Evolutionary conservation across 1,140 invertebrate species (phyloP).

Genomic region (Parasteatoda tepidariorum): DNA sequence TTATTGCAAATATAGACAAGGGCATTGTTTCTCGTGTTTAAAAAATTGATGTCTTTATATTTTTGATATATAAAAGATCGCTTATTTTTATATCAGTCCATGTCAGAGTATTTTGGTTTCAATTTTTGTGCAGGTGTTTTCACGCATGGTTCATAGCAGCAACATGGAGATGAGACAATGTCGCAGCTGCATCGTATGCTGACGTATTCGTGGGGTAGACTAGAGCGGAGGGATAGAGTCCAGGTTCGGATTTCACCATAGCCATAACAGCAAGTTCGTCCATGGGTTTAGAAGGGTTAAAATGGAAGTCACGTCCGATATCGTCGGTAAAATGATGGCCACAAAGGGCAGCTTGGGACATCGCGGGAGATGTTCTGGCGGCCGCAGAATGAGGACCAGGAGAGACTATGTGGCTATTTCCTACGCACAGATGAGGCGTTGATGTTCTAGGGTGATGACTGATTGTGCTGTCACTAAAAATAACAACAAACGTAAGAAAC

Average conservation of each 20-base stretch:
- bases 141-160: conserved; percentile 30
- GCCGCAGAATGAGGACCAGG: conserved; percentile 9
- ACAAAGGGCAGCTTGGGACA: not conserved
- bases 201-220: conserved; percentile 38
- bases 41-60: no score
- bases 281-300: conserved; percentile 33
- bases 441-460: conserved; percentile 20
- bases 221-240: conserved; percentile 37
- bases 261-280: conserved; percentile 57
- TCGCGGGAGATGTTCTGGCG: not conserved
- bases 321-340: conserved; percentile 18
- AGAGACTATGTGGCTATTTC: conserved; percentile 20
- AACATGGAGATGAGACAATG: conserved; percentile 39
- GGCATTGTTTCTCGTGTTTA: no score
- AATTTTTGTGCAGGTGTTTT: not conserved
- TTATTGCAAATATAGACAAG: no score
- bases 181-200: conserved; percentile 37
- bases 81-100: no score
- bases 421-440: conserved; percentile 38
- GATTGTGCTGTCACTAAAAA: conserved; percentile 44
- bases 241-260: conserved; percentile 56
- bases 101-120: no score
- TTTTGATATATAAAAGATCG: no score
- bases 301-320: not conserved
- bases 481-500: not conserved